These are phyloP conservation scores for Apteryx owenii DNA, from an alignment of 2,113 vertebrate species.

Conservation along the genomic window DNA sequence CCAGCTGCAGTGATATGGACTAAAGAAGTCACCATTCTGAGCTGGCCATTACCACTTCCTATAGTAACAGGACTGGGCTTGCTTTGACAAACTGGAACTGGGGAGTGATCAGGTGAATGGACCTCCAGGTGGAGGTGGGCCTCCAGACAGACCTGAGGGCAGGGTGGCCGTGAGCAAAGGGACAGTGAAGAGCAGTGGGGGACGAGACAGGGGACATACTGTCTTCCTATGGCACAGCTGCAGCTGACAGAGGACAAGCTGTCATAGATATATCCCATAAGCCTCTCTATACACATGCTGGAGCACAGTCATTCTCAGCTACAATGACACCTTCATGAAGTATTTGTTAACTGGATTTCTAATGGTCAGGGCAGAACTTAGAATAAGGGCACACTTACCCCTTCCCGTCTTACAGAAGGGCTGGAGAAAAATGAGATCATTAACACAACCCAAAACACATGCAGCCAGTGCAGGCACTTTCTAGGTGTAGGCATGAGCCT, in stretches of 20 bases:
- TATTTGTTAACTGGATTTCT: background rate
- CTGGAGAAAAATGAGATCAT: background rate
- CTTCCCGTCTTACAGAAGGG: background rate
- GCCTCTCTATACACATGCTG: background rate
- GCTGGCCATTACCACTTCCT: background rate
- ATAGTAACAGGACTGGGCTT: background rate
- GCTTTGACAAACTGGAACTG: background rate
- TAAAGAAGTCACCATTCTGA: background rate
- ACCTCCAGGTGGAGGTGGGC: background rate
- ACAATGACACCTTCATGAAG: background rate
- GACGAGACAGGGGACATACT: background rate
- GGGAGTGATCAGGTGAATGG: background rate
- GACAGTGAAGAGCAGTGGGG: background rate
- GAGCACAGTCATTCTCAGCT: background rate
- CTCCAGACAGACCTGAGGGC: background rate
- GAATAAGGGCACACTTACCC: background rate
- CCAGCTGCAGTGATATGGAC: background rate
- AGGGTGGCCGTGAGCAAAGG: background rate
- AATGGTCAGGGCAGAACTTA: background rate
- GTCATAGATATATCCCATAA: fast-evolving
- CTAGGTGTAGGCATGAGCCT: background rate
- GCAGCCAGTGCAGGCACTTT: background rate
- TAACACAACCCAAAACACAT: background rate
- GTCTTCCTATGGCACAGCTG: background rate
- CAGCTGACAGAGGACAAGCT: background rate